Evolutionary conservation across 2,888 invertebrate species (phyloP).

Genomic region (Drosophila barbarae): DNA sequence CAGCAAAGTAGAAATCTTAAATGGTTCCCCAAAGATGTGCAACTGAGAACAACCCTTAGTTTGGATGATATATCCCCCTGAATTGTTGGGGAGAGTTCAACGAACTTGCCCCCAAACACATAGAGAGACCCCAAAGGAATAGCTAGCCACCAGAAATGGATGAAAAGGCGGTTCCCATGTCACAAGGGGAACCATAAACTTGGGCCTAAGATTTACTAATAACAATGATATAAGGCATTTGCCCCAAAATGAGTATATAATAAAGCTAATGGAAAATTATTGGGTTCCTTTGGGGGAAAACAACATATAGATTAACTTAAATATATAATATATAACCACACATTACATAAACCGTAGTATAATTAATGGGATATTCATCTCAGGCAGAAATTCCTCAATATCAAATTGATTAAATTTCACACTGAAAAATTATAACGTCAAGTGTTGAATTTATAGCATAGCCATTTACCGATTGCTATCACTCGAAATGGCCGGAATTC

Average conservation of each 20-base stretch:
- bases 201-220: conserved; percentile 69
- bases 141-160: conserved; percentile 21
- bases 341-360: background rate
- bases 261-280: conserved; percentile 75
- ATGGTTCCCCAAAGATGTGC: conserved; percentile 12
- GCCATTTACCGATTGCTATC: conserved; percentile 33
- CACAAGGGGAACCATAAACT: conserved; percentile 53
- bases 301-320: conserved; percentile 19
- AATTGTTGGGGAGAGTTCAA: conserved; percentile 52
- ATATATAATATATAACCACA: conserved; percentile 4
- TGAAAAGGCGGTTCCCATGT: conserved; percentile 44
- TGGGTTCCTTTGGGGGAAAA: conserved; percentile 14
- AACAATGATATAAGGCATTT: conserved; percentile 74
- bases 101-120: conserved; percentile 43
- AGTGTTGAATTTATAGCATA: conserved; percentile 41
- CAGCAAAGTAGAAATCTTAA: conserved; percentile 19
- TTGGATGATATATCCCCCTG: conserved; percentile 37
- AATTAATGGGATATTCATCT: conserved; percentile 18
- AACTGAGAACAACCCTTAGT: conserved; percentile 22
- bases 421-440: conserved; percentile 25
- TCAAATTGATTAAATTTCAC: conserved; percentile 59
- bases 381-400: conserved; percentile 18
- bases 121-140: conserved; percentile 52
- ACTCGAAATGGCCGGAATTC: conserved; percentile 43
- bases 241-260: conserved; percentile 68